Conservation (phyloP, 1,140 invertebrate genomes). For the Limonius californicus region DNA sequence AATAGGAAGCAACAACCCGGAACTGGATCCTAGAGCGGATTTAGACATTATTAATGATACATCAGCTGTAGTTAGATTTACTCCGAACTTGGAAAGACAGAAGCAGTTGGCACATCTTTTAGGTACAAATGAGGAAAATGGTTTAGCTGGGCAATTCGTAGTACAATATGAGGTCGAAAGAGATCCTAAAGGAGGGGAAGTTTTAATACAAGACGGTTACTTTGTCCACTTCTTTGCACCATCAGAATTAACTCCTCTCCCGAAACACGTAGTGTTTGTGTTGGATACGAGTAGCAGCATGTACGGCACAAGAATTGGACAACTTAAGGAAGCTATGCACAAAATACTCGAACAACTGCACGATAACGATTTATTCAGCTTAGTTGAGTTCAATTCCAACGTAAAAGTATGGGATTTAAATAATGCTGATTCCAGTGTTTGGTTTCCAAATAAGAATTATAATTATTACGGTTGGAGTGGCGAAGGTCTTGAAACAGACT, state of each 20-base stretch:
- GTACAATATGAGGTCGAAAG: too few relatives aligned
- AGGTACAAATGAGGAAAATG: too few relatives aligned
- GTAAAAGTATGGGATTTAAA: conserved; percentile 49
- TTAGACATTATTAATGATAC: too few relatives aligned
- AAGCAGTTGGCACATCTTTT: too few relatives aligned
- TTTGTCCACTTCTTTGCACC: conserved; percentile 75
- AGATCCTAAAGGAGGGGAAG: too few relatives aligned
- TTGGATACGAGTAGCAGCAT: conserved; percentile 70
- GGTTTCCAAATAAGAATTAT: neutral
- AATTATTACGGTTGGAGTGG: neutral
- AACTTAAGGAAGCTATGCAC: conserved; percentile 63
- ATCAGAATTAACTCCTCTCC: conserved; percentile 53
- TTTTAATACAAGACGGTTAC: too few relatives aligned
- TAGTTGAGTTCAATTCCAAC: conserved; percentile 58
- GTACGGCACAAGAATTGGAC: conserved; percentile 59
- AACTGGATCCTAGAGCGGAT: too few relatives aligned
- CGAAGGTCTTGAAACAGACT: neutral
- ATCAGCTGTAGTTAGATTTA: too few relatives aligned
- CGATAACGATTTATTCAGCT: conserved; percentile 62
- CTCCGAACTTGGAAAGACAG: too few relatives aligned
- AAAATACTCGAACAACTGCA: conserved; percentile 60
- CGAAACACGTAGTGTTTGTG: conserved; percentile 68
- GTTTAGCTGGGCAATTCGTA: too few relatives aligned
- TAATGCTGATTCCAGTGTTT: neutral
- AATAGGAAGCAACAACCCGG: too few relatives aligned